Evolutionary conservation across 2,888 invertebrate genomes (phyloP).

Genomic region (Dolichopus griseipennis): DNA sequence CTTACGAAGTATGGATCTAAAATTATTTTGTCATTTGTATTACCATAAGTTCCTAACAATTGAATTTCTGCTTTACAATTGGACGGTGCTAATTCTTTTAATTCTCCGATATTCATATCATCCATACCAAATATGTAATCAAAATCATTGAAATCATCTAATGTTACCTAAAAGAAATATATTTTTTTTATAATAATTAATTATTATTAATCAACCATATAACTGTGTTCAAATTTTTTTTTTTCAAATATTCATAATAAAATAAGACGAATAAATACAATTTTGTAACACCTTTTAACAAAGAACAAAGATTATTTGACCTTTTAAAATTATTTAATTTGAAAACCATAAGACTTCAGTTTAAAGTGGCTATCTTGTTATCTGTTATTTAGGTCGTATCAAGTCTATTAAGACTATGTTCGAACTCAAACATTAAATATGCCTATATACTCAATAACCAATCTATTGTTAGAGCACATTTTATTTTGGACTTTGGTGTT

Average conservation of each 20-base stretch:
- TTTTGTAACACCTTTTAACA: background rate
- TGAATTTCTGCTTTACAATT: slow-evolving; percentile 60
- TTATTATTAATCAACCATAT: too few relatives aligned
- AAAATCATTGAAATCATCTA: slow-evolving; percentile 64
- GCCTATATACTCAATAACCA: too few relatives aligned
- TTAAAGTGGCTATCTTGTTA: too few relatives aligned
- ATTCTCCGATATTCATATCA: slow-evolving; percentile 62
- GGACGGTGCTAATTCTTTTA: slow-evolving; percentile 52
- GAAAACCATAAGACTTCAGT: too few relatives aligned
- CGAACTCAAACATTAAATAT: too few relatives aligned
- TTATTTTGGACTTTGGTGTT: too few relatives aligned
- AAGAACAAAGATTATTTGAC: background rate
- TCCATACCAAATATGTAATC: slow-evolving; percentile 95
- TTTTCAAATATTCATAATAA: too few relatives aligned
- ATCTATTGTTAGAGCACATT: too few relatives aligned
- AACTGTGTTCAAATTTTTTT: too few relatives aligned
- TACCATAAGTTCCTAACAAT: slow-evolving; percentile 72
- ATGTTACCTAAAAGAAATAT: slow-evolving; percentile 51
- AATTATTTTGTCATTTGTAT: slow-evolving; percentile 63
- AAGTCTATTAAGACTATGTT: too few relatives aligned
- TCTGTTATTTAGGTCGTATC: too few relatives aligned
- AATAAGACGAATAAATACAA: background rate
- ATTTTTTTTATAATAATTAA: background rate
- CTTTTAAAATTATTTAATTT: too few relatives aligned
- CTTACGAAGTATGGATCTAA: slow-evolving; percentile 85